phyloP scores from a whole-genome alignment of 2,888 invertebrate genomes.

The Amphipoea oculea region DNA sequence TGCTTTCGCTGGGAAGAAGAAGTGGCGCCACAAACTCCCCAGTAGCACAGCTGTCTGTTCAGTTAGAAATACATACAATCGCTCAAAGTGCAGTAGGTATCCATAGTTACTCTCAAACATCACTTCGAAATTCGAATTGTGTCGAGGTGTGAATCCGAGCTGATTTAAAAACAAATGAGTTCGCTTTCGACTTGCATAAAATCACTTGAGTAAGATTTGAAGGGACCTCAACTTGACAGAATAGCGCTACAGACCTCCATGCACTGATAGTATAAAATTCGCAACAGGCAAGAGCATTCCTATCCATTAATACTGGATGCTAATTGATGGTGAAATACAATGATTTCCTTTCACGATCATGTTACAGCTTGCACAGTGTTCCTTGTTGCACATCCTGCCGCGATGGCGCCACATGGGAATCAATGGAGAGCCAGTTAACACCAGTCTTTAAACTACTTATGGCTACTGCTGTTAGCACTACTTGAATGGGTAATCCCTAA shows the following conservation, averaged over 20 bases:
- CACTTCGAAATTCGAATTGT: background rate
- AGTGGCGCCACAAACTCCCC: background rate
- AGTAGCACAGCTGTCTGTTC: background rate
- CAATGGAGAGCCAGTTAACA: conserved; percentile 39
- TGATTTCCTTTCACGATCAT: conserved; percentile 66
- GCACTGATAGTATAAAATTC: conserved; percentile 32
- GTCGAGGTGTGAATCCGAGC: background rate
- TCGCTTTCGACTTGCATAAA: background rate
- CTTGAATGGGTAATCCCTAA: conserved; percentile 18
- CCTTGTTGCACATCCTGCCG: conserved; percentile 66
- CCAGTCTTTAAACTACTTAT: conserved; percentile 26
- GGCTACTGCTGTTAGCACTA: conserved; percentile 5
- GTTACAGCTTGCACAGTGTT: conserved; percentile 58
- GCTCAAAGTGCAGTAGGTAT: background rate
- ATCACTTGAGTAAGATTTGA: background rate
- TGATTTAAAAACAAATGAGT: background rate
- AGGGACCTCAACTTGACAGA: conserved; percentile 3
- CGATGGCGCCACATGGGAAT: conserved; percentile 49
- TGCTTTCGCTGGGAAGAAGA: background rate
- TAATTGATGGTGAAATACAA: conserved; percentile 62
- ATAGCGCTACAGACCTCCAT: background rate
- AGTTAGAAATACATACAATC: background rate
- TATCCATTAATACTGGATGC: conserved; percentile 38
- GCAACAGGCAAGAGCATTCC: conserved; percentile 46
- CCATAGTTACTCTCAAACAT: background rate